These are phyloP conservation scores for Mesoligia furuncula DNA, from an alignment of 2,888 invertebrate genomes.

Conservation along the genomic window DNA sequence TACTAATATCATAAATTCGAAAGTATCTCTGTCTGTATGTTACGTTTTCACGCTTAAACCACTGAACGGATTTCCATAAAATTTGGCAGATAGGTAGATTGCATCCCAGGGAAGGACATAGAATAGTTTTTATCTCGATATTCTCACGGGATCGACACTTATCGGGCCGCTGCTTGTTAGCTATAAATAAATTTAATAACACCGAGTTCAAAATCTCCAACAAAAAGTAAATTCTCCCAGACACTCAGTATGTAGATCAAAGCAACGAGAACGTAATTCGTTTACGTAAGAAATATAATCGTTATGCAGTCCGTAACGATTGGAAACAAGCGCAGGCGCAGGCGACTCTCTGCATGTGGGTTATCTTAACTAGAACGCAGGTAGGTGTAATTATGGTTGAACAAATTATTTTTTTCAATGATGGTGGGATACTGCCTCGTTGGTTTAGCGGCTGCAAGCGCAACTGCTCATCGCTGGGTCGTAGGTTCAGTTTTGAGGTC, in stretches of 20 bases:
- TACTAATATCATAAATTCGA: too few relatives aligned
- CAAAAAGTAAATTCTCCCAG: conserved; percentile 30
- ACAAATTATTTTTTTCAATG: not conserved
- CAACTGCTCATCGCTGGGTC: not conserved
- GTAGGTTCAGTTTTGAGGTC: not conserved
- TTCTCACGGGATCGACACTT: too few relatives aligned
- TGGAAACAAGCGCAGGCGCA: conserved; percentile 28
- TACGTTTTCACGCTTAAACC: too few relatives aligned
- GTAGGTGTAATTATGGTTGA: not conserved
- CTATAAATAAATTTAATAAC: not conserved
- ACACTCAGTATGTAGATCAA: conserved; percentile 41
- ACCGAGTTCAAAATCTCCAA: conserved; percentile 11
- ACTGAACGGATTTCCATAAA: too few relatives aligned
- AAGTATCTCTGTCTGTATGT: too few relatives aligned
- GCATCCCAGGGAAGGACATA: too few relatives aligned
- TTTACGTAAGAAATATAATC: conserved; percentile 28
- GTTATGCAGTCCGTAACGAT: conserved; percentile 27
- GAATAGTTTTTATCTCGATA: too few relatives aligned
- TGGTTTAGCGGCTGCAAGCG: not conserved
- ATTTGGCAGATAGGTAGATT: too few relatives aligned
- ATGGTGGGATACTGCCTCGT: not conserved
- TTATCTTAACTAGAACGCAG: conserved; percentile 26
- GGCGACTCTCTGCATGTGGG: conserved; percentile 16
- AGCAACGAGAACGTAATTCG: not conserved
- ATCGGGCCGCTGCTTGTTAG: too few relatives aligned